phyloP scores from a whole-genome alignment of 2,888 invertebrate species.

The Fragum fragum region DNA sequence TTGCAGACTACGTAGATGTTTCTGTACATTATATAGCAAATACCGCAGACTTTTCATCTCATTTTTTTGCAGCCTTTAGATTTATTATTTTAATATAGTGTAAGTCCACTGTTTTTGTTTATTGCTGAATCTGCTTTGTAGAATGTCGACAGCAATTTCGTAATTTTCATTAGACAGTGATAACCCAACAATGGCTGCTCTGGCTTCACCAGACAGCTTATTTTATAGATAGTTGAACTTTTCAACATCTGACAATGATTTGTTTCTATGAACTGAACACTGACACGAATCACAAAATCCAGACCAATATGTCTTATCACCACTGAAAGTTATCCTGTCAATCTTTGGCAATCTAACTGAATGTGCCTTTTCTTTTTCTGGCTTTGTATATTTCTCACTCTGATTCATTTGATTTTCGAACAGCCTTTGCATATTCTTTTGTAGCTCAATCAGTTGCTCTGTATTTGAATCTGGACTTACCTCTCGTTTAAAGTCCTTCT shows the following conservation, averaged over 20 bases:
- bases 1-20: conserved; percentile 39
- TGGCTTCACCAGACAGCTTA: conserved; percentile 41
- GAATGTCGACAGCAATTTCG: conserved; percentile 25
- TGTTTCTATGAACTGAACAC: conserved; percentile 14
- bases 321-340: conserved; percentile 3
- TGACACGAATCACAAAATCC: conserved; percentile 30
- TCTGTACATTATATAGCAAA: conserved; percentile 23
- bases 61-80: conserved; percentile 26
- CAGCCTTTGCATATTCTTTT: not conserved
- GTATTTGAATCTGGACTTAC: not conserved
- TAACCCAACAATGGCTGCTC: conserved; percentile 31
- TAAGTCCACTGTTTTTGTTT: conserved; percentile 32
- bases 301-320: conserved; percentile 9
- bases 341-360: conserved; percentile 23
- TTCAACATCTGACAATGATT: conserved; percentile 5
- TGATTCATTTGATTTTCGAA: conserved; percentile 1
- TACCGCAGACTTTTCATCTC: conserved; percentile 32
- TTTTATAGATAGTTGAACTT: too few species aligned
- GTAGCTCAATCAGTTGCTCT: not conserved
- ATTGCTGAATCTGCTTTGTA: conserved; percentile 42
- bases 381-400: not conserved
- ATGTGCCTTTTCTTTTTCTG: not conserved
- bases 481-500: not conserved
- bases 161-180: conserved; percentile 45
- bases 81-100: conserved; percentile 44